Evolutionary conservation across 1,140 invertebrate species (phyloP), one percentile per base, ranked within the genome.

Genomic region (Drosophila biarmipes): DNA sequence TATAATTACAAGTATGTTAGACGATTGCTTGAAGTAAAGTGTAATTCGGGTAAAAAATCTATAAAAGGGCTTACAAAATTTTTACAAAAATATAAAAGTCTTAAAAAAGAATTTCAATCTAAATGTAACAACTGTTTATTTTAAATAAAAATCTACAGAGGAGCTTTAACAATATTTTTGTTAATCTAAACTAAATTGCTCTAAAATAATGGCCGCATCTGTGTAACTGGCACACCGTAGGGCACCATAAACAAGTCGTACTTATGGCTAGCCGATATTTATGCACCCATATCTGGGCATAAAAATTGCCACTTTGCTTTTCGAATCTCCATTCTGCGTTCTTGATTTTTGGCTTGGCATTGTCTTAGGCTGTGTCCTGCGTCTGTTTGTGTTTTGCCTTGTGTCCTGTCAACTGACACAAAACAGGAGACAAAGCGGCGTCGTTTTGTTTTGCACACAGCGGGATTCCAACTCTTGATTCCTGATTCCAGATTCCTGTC

Each of bases 401-500:
- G 75, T 27, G 52, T 76, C 66, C 79, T 87, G 82, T 87, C 82
- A 87, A 17, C 19, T 27, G 52, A 37, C 48, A 82, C 80, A 82
- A 62, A 62, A 82, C 62, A 58, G 84, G 82, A 87, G 82, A 87
- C 82, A 89, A 87, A 89, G 84, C 82, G 75, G 82, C 82, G 74
- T 89, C 84, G 84, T 79, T 89, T 82, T 86, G 84, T 86, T 86
- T 75, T 76, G 56, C 58, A 73, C 78, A 80, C 51, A 89, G 84
- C 82, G 63, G 78, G 84, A 68, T 51, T 37, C 5, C 12, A 8
- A 10, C n/a, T 37, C 35, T 4, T 37, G 35, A 37, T 37, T 31
- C 29, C 8, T 10, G 1, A 34, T 40, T 31, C 29, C 8, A 2
- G 1, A 34, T 40, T 46, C 69, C 43, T 31, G 35, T 43, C 38